A percentile compares a stretch with the other conserved stretches of the same genome.
Conservation (phyloP, 23 tunicate genomes). For the Halocynthia aurantium region DNA sequence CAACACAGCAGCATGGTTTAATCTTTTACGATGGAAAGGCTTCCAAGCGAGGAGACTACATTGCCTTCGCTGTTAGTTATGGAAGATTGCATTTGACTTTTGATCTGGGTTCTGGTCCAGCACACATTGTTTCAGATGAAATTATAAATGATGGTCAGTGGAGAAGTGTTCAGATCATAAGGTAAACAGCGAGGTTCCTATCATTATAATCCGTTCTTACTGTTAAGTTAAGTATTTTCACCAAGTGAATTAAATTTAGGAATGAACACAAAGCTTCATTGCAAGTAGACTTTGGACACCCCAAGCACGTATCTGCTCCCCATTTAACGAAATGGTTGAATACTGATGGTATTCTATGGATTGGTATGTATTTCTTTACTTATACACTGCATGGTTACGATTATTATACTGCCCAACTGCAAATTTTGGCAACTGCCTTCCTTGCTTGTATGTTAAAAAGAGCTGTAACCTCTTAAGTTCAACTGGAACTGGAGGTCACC, state of each 20-base stretch:
- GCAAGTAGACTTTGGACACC: constrained; percentile 35
- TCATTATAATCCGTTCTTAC: background rate
- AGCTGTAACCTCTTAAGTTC: too few species aligned
- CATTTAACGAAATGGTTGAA: constrained; percentile 28
- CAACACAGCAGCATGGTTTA: constrained; percentile 42
- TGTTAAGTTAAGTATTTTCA: background rate
- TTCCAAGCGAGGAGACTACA: constrained; percentile 29
- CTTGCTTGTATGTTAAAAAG: too few species aligned
- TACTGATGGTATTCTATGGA: constrained; percentile 57
- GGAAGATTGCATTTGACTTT: constrained; percentile 45
- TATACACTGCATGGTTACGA: too few species aligned
- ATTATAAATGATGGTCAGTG: constrained; percentile 31
- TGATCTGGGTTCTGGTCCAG: constrained; percentile 77
- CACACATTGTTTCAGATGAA: constrained; percentile 40
- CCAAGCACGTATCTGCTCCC: constrained; percentile 13
- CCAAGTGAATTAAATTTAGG: constrained; percentile 1
- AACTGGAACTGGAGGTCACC: too few species aligned
- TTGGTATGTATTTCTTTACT: constrained; percentile 30
- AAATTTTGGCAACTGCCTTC: too few species aligned
- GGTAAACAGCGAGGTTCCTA: constrained; percentile 1
- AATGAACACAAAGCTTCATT: constrained; percentile 27
- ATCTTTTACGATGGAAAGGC: constrained; percentile 57
- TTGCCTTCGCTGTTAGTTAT: constrained; percentile 32
- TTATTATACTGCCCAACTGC: too few species aligned
- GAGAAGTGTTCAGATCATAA: constrained; percentile 34